phyloP scores from a whole-genome alignment of 2,113 vertebrate genomes.

The Sporophila hypoxantha region DNA sequence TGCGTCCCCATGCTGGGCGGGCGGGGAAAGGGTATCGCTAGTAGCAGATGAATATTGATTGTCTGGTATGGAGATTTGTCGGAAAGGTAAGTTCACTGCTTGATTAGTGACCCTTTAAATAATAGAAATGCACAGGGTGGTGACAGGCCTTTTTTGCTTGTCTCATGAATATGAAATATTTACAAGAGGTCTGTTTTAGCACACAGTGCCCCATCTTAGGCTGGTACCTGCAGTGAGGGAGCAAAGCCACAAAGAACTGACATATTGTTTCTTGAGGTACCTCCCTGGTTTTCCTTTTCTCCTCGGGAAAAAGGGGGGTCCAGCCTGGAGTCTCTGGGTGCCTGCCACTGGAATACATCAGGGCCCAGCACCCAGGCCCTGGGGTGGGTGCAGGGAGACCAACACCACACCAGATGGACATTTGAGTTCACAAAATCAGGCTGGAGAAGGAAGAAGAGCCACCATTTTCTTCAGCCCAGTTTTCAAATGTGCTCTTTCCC shows the following conservation, averaged over 20 bases:
- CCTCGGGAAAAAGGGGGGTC: background rate
- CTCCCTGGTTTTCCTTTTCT: background rate
- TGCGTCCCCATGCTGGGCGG: background rate
- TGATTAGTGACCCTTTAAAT: slow-evolving; percentile 46
- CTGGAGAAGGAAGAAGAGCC: background rate
- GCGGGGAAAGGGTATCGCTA: background rate
- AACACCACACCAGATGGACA: background rate
- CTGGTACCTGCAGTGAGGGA: background rate
- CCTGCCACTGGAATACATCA: background rate
- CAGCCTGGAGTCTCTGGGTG: background rate
- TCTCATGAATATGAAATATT: slow-evolving; percentile 15
- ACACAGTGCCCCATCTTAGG: background rate
- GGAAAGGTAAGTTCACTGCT: slow-evolving; percentile 39
- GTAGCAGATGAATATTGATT: slow-evolving; percentile 19
- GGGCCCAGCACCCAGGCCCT: too few relatives aligned
- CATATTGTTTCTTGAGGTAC: background rate
- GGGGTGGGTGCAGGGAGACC: background rate
- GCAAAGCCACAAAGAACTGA: background rate
- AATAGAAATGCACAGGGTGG: background rate
- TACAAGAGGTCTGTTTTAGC: background rate
- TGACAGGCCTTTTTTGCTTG: background rate
- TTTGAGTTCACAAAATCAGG: background rate
- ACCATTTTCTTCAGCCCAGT: background rate
- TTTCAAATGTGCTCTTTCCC: background rate
- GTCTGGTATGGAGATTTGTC: slow-evolving; percentile 8